Evolutionary conservation across 2,113 vertebrate genomes (phyloP), one percentile per base, ranked within the genome.

Genomic region (Nibea albiflora): DNA sequence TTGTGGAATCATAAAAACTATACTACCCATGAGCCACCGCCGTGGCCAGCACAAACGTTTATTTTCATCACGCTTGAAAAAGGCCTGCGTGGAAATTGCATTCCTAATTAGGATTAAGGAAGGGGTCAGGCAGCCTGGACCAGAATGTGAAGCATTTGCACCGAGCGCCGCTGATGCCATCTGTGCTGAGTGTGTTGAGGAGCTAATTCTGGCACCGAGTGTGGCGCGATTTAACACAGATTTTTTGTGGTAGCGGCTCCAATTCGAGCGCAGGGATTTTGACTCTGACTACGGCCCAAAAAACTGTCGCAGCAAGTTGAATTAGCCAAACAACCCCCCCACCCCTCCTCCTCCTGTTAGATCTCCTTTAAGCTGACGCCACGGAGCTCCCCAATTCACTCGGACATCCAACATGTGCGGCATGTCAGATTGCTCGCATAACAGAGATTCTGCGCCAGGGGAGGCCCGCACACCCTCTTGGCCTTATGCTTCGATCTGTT

Each of bases 61-160:
- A 80, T 89, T 90, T 93, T 90, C 80, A 90, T 88, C 79, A 81
- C 54, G 80, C 90, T 91, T 87, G 78, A 81, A 92, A 94, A 92
- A 88, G 80, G 78, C 85, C 84, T 78, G 84, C 76, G 80, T 92
- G 83, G 88, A 94, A 94, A 94, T 93, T 90, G 90, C 92, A 94
- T 94, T 94, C 94, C 94, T 96, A 95, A 95, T 96, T 95, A 94
- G 95, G 95, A 95, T 96, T 95, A 95, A 92, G 90, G 93, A 94
- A 93, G 90, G 92, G 95, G 93, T 94, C 91, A 87, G 93, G 92
- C 92, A 88, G 87, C 75, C 89, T 82, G 90, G 86, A 92, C 86
- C 79, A 91, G 93, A 94, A 94, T 95, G 95, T 58, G 54, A 94
- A 90, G 93, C 90, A 95, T 96, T 92, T 92, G 92, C 92, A 90